These are phyloP conservation scores for Panthera uncia DNA, from an alignment of 2,113 vertebrate species.

Conservation along the genomic window DNA sequence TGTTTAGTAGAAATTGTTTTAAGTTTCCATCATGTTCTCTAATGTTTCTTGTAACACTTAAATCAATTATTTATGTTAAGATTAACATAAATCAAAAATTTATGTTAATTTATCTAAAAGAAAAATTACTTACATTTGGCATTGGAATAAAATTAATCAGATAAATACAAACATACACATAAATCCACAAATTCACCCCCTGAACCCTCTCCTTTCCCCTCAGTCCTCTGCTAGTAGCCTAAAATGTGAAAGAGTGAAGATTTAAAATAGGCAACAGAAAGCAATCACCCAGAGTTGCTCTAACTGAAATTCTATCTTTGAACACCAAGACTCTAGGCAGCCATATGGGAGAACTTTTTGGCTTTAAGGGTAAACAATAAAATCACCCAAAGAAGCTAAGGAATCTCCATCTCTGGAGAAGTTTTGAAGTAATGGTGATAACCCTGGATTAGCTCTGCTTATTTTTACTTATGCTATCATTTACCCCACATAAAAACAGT, in stretches of 20 bases:
- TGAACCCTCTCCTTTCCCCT: background rate
- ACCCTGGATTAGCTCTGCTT: slow-evolving; percentile 10
- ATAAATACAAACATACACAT: slow-evolving; percentile 12
- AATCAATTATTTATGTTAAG: slow-evolving; percentile 30
- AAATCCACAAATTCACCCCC: background rate
- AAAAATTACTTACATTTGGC: background rate
- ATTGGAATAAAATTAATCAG: background rate
- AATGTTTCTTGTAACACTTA: slow-evolving; percentile 30
- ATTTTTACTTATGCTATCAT: slow-evolving; percentile 16
- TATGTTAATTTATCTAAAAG: background rate
- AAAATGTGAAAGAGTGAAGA: slow-evolving; percentile 37
- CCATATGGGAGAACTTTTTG: background rate
- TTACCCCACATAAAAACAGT: background rate
- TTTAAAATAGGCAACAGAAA: background rate
- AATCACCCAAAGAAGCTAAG: slow-evolving; percentile 21
- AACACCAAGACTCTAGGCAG: background rate
- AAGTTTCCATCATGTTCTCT: background rate
- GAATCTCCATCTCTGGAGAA: slow-evolving; percentile 1
- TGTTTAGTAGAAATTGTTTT: background rate
- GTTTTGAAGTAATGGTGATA: slow-evolving; percentile 36
- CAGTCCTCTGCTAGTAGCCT: background rate
- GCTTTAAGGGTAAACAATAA: background rate
- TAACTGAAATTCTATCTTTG: slow-evolving; percentile 4
- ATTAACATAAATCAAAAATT: slow-evolving; percentile 5
- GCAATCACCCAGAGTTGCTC: background rate